phyloP scores from a whole-genome alignment of 2,888 invertebrate genomes.

The Strigamia transsilvanica region DNA sequence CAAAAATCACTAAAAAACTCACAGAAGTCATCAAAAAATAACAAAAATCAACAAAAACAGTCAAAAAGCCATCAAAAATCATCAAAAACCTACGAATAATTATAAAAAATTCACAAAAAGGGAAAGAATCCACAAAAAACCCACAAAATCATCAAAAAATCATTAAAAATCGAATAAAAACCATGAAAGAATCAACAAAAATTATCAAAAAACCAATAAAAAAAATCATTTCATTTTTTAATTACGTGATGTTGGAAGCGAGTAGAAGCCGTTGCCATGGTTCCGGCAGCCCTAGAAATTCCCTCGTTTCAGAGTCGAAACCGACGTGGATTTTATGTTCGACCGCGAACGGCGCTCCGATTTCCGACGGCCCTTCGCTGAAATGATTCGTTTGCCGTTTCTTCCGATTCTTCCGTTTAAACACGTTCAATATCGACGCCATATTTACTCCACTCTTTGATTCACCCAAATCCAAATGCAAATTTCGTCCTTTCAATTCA shows the following conservation, averaged over 20 bases:
- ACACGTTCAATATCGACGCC: slow-evolving; percentile 43
- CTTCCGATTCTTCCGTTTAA: slow-evolving; percentile 1
- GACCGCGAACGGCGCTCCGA: slow-evolving; percentile 85
- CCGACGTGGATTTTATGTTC: slow-evolving; percentile 87
- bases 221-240: not conserved
- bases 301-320: slow-evolving; percentile 81
- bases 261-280: slow-evolving; percentile 82
- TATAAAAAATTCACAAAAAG: no score
- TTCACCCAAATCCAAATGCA: not conserved
- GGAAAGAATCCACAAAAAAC: no score
- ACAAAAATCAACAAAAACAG: no score
- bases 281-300: slow-evolving; percentile 83
- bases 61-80: no score
- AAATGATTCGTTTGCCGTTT: not conserved
- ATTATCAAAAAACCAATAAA: not conserved
- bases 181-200: not conserved
- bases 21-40: no score
- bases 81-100: no score
- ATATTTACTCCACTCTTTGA: not conserved
- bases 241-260: slow-evolving; percentile 76
- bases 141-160: not conserved
- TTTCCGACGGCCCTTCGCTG: slow-evolving; percentile 65
- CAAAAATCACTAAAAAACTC: no score
- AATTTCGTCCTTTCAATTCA: not conserved
- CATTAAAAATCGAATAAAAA: not conserved